Evolutionary conservation across 2,888 invertebrate genomes (phyloP).

Genomic region (Agrotis exclamationis): DNA sequence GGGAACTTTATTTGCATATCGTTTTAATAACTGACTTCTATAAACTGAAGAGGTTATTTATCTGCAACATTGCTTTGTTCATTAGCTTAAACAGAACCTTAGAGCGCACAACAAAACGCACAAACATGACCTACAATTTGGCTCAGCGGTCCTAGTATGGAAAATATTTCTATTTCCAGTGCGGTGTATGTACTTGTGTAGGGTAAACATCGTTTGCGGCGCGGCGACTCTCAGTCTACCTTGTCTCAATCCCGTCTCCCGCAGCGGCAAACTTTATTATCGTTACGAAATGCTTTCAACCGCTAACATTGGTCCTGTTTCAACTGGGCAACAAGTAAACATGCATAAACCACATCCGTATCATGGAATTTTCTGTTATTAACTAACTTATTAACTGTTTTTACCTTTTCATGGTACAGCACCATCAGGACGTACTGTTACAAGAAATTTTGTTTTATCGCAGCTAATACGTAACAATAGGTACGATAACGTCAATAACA

Average conservation of each 20-base stretch:
- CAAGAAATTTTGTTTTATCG: background rate
- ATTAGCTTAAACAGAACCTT: conserved; percentile 1
- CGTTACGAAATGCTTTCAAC: conserved; percentile 52
- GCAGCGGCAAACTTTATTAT: conserved; percentile 53
- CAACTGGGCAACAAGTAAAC: conserved; percentile 50
- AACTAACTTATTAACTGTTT: background rate
- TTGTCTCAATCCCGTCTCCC: conserved; percentile 46
- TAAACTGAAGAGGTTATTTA: background rate
- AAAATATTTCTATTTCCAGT: conserved; percentile 60
- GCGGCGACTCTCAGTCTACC: conserved; percentile 61
- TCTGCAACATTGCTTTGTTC: background rate
- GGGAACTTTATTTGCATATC: no score
- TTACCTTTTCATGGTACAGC: background rate
- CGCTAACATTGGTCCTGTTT: conserved; percentile 30
- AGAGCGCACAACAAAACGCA: conserved; percentile 8
- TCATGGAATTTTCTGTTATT: conserved; percentile 4
- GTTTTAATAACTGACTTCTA: no score
- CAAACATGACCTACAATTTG: conserved; percentile 55
- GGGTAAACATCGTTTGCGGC: conserved; percentile 62
- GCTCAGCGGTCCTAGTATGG: conserved; percentile 36
- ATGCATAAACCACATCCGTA: conserved; percentile 20
- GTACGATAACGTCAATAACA: background rate
- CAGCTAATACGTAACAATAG: background rate
- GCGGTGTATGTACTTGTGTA: conserved; percentile 46
- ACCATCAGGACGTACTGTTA: background rate